Evolutionary conservation across 2,888 invertebrate genomes (phyloP).

Genomic region (Leptinotarsa tumamoca): DNA sequence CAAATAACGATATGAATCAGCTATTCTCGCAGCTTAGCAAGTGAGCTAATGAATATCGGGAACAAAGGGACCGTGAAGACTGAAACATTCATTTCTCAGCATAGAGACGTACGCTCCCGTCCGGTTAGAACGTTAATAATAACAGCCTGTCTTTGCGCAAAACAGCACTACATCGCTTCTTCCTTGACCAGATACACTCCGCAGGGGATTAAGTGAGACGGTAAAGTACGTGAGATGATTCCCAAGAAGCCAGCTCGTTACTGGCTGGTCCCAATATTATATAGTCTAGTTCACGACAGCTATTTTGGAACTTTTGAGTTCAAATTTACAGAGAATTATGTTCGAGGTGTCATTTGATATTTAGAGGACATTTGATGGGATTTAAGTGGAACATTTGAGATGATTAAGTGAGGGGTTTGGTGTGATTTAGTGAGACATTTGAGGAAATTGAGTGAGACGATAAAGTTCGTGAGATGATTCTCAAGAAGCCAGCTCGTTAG

Average conservation of each 20-base stretch:
- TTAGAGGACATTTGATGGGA: no score
- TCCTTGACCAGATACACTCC: conserved; percentile 45
- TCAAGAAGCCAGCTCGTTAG: no score
- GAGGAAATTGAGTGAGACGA: no score
- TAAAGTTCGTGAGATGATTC: no score
- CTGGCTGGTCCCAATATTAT: conserved; percentile 7
- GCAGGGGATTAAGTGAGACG: conserved; percentile 43
- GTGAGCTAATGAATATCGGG: conserved; percentile 31
- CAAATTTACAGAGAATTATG: no score
- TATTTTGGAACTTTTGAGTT: no score
- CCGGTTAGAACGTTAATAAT: conserved; percentile 14
- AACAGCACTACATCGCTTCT: conserved; percentile 44
- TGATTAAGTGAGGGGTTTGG: no score
- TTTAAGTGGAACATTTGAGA: no score
- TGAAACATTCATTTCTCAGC: conserved; percentile 32
- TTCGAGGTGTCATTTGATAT: no score
- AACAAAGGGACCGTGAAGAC: conserved; percentile 29
- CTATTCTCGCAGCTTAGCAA: conserved; percentile 13
- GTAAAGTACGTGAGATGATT: conserved; percentile 39
- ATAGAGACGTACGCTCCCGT: not conserved
- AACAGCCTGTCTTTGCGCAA: conserved; percentile 56
- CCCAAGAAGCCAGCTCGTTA: conserved; percentile 34
- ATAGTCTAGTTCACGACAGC: no score
- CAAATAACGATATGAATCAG: not conserved
- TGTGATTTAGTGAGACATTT: no score